These are phyloP conservation scores for Tanypteryx hageni DNA, from an alignment of 2,888 invertebrate genomes.

Conservation along the genomic window DNA sequence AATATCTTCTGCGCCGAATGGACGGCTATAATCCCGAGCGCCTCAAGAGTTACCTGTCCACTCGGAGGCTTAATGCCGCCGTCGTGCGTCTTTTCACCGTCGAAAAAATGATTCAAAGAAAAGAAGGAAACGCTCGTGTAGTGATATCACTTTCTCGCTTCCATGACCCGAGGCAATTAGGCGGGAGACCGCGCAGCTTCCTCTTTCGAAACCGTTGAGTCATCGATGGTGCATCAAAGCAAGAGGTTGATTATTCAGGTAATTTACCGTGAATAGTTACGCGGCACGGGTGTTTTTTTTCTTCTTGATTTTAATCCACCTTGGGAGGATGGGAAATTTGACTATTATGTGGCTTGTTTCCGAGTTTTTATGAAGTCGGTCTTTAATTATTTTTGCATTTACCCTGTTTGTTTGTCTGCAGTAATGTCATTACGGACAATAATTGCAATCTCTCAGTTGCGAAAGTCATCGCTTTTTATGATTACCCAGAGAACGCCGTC, in stretches of 20 bases:
- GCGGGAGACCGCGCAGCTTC: background rate
- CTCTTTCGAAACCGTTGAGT: background rate
- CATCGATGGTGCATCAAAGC: background rate
- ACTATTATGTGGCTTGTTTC: no score
- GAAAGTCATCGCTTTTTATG: no score
- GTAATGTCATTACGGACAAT: no score
- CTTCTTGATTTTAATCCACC: no score
- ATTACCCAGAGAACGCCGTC: no score
- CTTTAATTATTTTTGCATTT: no score
- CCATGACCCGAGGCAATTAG: conserved; percentile 23
- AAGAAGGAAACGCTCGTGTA: background rate
- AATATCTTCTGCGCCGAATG: background rate
- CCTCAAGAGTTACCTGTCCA: background rate
- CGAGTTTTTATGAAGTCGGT: no score
- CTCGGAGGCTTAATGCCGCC: background rate
- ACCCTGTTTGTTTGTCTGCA: no score
- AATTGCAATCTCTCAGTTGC: no score
- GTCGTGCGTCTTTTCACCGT: background rate
- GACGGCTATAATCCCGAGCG: background rate
- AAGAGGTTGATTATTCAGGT: background rate
- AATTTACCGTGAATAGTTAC: background rate
- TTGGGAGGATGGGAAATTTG: no score
- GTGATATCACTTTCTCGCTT: conserved; percentile 27
- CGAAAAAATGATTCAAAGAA: background rate
- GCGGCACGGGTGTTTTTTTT: no score